Conservation (phyloP, 1,140 invertebrate species). For the Microvelia longipes region DNA sequence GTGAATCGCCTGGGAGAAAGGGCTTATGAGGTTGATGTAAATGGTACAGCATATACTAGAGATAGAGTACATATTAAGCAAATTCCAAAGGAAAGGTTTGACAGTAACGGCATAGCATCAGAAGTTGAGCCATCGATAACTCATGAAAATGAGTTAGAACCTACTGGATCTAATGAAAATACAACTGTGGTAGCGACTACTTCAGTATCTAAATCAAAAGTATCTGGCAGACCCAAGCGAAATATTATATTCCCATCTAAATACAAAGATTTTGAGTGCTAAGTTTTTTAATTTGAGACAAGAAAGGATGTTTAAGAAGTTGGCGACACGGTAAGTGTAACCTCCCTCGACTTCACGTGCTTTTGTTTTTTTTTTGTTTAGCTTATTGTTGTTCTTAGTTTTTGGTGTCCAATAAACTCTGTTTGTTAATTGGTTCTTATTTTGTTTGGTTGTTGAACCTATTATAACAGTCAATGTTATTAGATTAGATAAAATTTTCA, state of each 20-base stretch:
- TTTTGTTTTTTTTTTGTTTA: too few relatives aligned
- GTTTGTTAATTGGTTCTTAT: too few relatives aligned
- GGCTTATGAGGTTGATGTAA: not conserved
- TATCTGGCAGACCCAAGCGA: not conserved
- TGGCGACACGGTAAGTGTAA: not conserved
- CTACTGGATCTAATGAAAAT: too few relatives aligned
- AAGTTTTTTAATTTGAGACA: not conserved
- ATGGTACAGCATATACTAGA: not conserved
- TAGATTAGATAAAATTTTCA: too few relatives aligned
- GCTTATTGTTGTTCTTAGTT: too few relatives aligned
- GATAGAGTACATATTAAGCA: not conserved
- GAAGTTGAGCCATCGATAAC: too few relatives aligned
- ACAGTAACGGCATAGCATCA: not conserved
- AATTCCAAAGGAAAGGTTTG: not conserved
- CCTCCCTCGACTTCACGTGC: not conserved
- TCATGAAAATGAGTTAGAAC: too few relatives aligned
- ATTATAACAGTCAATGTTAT: too few relatives aligned
- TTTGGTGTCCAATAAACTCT: too few relatives aligned
- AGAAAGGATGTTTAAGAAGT: not conserved
- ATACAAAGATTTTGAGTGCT: not conserved
- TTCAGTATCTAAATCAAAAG: too few relatives aligned
- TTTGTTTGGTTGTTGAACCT: too few relatives aligned
- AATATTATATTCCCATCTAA: not conserved
- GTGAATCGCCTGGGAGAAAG: not conserved
- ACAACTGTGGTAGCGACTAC: too few relatives aligned